A percentile compares a stretch with the other conserved stretches of the same genome.
Evolutionary conservation across 2,797 vertebrate species (phyloP).

Genomic region (Sus cebifrons): DNA sequence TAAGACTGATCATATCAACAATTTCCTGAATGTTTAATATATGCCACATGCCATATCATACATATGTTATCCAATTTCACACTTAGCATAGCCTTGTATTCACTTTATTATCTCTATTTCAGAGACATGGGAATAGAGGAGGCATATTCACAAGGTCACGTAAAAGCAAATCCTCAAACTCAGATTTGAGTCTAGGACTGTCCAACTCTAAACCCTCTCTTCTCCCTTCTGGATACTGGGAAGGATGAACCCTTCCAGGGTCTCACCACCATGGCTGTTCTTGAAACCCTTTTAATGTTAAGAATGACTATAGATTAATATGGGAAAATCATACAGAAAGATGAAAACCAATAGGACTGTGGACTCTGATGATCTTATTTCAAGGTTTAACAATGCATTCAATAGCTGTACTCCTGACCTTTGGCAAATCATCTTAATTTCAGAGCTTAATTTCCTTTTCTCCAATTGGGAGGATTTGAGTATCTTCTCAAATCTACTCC

Average conservation of each 20-base stretch:
- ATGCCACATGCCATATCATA: not conserved
- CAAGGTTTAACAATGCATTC: not conserved
- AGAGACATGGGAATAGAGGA: not conserved
- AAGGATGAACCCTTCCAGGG: not conserved
- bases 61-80: not conserved
- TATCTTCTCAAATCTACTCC: not conserved
- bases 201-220: not conserved
- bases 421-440: not conserved
- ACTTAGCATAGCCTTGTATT: not conserved
- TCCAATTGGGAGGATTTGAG: not conserved
- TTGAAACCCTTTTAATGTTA: not conserved
- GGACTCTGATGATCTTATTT: not conserved
- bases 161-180: not conserved
- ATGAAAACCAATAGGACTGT: not conserved
- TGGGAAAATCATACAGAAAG: not conserved
- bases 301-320: not conserved
- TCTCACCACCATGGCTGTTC: not conserved
- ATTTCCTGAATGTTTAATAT: not conserved
- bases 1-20: not conserved
- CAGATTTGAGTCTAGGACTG: not conserved
- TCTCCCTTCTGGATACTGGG: not conserved
- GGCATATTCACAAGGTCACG: not conserved
- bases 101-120: not conserved
- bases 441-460: not conserved
- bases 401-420: not conserved